Conservation (phyloP, 2,113 vertebrate species). For the Oplegnathus fasciatus region DNA sequence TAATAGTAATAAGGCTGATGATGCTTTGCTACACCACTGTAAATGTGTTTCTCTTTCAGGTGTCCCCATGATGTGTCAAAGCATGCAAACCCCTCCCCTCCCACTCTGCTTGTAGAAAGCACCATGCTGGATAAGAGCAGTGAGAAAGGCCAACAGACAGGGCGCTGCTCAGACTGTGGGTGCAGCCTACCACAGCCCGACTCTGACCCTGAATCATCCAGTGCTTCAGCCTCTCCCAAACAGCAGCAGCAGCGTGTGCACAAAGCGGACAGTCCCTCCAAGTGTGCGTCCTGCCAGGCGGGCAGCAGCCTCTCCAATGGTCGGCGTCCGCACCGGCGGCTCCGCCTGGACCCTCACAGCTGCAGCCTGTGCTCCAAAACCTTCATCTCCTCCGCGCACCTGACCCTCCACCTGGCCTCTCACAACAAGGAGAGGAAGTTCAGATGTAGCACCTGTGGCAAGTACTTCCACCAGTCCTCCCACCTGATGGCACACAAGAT, state of each 20-base stretch:
- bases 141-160: constrained; percentile 35
- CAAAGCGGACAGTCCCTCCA: constrained; percentile 30
- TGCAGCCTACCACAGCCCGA: constrained; percentile 34
- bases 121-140: constrained; percentile 70
- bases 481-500: constrained; percentile 84
- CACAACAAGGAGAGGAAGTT: constrained; percentile 81
- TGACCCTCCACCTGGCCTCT: constrained; percentile 80
- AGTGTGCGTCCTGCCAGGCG: constrained; percentile 70
- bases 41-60: constrained; percentile 41
- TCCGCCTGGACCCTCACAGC: constrained; percentile 75
- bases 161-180: constrained; percentile 70
- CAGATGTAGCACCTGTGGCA: constrained; percentile 79
- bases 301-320: constrained; percentile 49
- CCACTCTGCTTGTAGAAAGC: constrained; percentile 44
- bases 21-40: not conserved
- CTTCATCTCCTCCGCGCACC: constrained; percentile 83
- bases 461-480: constrained; percentile 83
- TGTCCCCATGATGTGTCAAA: constrained; percentile 8
- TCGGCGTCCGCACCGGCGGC: constrained; percentile 63
- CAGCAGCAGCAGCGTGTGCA: constrained; percentile 30
- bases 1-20: not conserved
- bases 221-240: not conserved
- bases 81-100: not conserved
- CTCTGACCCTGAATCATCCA: constrained; percentile 17
- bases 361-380: constrained; percentile 82